Percentiles rank a stretch among this genome's conserved stretches.
Conservation (phyloP, 2,113 vertebrate genomes). For the Corvus hawaiiensis region DNA sequence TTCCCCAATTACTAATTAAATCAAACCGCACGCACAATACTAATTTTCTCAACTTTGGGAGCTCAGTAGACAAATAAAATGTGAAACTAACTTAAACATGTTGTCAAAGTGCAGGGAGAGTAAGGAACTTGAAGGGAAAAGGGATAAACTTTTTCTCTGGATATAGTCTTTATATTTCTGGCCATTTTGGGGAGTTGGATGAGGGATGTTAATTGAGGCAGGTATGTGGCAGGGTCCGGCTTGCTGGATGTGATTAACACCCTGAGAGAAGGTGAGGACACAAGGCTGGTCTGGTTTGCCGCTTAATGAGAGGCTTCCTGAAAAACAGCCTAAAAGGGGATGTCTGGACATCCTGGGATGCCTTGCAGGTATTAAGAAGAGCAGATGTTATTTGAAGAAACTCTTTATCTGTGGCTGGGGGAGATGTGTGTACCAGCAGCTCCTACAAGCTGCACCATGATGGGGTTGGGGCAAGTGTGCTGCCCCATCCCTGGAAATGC, state of each 20-base stretch:
- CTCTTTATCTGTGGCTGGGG: not conserved
- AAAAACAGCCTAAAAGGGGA: not conserved
- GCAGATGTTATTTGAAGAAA: not conserved
- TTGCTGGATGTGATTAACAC: not conserved
- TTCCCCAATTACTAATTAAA: conserved; percentile 87
- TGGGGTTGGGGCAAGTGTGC: not conserved
- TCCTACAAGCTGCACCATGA: not conserved
- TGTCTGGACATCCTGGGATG: not conserved
- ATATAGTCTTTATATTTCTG: conserved; percentile 23
- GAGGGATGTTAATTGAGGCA: not conserved
- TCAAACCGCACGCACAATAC: conserved; percentile 79
- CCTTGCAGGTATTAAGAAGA: not conserved
- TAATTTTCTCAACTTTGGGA: conserved; percentile 82
- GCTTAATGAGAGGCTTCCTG: not conserved
- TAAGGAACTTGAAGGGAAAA: conserved; percentile 36
- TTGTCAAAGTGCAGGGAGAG: conserved; percentile 62
- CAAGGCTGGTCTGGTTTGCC: not conserved
- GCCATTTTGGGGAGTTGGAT: not conserved
- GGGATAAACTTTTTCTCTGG: conserved; percentile 40
- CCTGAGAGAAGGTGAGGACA: not conserved
- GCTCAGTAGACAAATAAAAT: conserved; percentile 78
- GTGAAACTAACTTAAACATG: conserved; percentile 71
- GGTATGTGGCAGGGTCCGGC: not conserved
- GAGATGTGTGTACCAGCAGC: not conserved
- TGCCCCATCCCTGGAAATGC: not conserved